A percentile compares a stretch with the other conserved stretches of the same genome.
These are phyloP conservation scores for Drosophila lini DNA, from an alignment of 1,140 invertebrate species.

Conservation along the genomic window DNA sequence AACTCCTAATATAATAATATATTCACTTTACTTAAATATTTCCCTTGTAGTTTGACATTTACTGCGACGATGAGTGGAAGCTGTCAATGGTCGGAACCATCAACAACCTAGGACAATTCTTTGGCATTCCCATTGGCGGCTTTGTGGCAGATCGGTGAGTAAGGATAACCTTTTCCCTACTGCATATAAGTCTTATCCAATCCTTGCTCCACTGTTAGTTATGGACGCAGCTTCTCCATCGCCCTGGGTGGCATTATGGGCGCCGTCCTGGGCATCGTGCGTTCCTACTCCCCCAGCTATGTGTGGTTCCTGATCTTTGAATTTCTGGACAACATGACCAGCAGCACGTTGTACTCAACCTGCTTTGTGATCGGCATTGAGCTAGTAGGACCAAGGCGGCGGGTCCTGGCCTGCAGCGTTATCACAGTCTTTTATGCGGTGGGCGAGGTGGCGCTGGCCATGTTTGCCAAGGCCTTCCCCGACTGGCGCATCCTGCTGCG, in stretches of 20 bases:
- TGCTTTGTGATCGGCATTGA: conserved; percentile 89
- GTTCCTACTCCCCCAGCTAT: conserved; percentile 88
- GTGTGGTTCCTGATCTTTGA: conserved; percentile 87
- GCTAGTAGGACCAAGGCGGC: conserved; percentile 89
- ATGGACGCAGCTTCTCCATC: conserved; percentile 88
- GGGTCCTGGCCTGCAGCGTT: conserved; percentile 90
- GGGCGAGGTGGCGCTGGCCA: conserved; percentile 89
- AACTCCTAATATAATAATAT: conserved; percentile 63
- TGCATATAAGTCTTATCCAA: neutral
- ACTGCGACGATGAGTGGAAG: conserved; percentile 87
- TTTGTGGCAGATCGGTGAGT: conserved; percentile 88
- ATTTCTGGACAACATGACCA: conserved; percentile 87
- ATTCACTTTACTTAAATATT: conserved; percentile 21
- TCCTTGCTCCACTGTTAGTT: conserved; percentile 81
- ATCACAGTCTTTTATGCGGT: conserved; percentile 90
- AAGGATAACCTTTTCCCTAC: neutral
- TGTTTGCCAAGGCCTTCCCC: conserved; percentile 88
- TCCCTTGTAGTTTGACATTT: conserved; percentile 83
- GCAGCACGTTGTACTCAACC: conserved; percentile 87
- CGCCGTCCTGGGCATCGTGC: conserved; percentile 87
- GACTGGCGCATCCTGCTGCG: conserved; percentile 90
- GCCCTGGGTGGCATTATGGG: conserved; percentile 86
- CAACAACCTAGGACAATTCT: conserved; percentile 89
- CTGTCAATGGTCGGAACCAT: conserved; percentile 89
- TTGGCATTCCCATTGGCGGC: conserved; percentile 88